Conservation (phyloP, 30 jellyfish, hydroid and myxozoan genomes). For the Chrysaora quinquecirrha region DNA sequence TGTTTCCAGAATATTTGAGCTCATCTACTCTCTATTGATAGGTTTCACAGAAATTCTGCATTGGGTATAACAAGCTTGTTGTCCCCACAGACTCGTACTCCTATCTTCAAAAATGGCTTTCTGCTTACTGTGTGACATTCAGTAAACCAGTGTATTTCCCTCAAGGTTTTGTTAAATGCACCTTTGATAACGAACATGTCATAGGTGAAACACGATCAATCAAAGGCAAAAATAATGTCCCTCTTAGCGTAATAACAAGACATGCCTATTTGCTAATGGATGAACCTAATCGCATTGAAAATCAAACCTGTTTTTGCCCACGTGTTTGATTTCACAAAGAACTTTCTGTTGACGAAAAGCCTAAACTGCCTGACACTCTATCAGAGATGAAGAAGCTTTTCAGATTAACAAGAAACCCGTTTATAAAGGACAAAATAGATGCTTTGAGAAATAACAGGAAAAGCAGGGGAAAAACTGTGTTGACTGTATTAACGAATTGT, state of each 20-base stretch:
- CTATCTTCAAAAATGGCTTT: slow-evolving; percentile 18
- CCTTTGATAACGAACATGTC: slow-evolving; percentile 54
- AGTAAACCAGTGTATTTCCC: slow-evolving; percentile 4
- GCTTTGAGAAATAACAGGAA: neutral
- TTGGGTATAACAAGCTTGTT: neutral
- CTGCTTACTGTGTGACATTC: slow-evolving; percentile 14
- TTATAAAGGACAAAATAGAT: slow-evolving; percentile 4
- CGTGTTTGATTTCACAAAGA: slow-evolving; percentile 7
- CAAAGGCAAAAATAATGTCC: slow-evolving; percentile 36
- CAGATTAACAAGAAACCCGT: slow-evolving; percentile 12
- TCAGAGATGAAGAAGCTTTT: neutral
- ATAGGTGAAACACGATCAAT: slow-evolving; percentile 31
- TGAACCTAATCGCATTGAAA: neutral
- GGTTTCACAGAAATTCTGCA: neutral
- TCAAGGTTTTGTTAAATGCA: slow-evolving; percentile 16
- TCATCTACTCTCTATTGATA: slow-evolving; percentile 2
- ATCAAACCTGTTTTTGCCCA: neutral
- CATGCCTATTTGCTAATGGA: slow-evolving; percentile 1
- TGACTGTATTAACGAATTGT: slow-evolving; percentile 12
- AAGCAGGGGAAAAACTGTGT: neutral
- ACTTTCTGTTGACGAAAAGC: neutral
- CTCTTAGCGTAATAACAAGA: slow-evolving; percentile 48
- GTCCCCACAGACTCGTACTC: slow-evolving; percentile 43
- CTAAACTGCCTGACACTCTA: neutral
- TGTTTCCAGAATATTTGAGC: slow-evolving; percentile 10